A percentile compares a stretch with the other conserved stretches of the same genome.
These are phyloP conservation scores for Mormoops blainvillei DNA, from an alignment of 2,113 vertebrate species.

Conservation along the genomic window DNA sequence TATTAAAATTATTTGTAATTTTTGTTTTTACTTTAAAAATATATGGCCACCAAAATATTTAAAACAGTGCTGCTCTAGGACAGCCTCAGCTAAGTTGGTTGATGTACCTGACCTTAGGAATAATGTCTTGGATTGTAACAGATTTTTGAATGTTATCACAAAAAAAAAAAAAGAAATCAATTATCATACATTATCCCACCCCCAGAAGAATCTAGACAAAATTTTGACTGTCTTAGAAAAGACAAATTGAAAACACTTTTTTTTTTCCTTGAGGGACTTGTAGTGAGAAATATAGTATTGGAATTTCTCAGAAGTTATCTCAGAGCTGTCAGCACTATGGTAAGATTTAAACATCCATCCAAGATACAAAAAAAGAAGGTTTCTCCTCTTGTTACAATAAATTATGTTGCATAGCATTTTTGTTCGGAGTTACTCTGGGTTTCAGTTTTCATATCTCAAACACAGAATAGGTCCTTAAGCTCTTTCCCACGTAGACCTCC, in stretches of 20 bases:
- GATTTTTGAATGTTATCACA: not conserved
- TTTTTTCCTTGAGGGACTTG: not conserved
- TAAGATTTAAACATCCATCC: not conserved
- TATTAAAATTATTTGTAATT: not conserved
- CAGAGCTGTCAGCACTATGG: not conserved
- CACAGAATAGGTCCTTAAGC: not conserved
- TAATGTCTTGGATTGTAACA: not conserved
- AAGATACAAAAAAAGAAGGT: not conserved
- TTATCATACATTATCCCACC: not conserved
- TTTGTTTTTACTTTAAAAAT: not conserved
- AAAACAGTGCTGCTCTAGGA: not conserved
- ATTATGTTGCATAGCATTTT: not conserved
- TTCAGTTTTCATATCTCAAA: not conserved
- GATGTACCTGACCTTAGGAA: not conserved
- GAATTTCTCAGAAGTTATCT: not conserved
- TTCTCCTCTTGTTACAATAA: not conserved
- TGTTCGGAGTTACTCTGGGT: not conserved
- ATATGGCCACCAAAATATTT: not conserved
- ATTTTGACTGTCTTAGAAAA: not conserved
- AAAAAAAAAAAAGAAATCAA: not conserved
- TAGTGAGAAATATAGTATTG: not conserved
- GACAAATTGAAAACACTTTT: not conserved
- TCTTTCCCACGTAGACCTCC: not conserved
- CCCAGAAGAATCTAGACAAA: not conserved
- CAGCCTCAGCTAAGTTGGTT: not conserved